Evolutionary conservation across 2,113 vertebrate genomes (phyloP).

Genomic region (Thamnophis sirtalis): DNA sequence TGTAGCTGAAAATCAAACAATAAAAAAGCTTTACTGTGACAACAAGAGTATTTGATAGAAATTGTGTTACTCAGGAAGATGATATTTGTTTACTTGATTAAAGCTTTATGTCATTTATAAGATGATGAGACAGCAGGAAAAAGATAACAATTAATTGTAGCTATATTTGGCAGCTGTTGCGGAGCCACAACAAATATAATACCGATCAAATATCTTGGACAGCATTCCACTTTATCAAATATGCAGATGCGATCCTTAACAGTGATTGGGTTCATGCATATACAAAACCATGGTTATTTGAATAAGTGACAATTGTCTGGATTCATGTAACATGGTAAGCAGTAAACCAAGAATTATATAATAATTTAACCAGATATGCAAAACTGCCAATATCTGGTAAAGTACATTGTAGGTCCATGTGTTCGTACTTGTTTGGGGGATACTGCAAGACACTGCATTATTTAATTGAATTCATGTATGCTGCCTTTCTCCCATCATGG

Average conservation of each 20-base stretch:
- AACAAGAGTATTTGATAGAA: slow-evolving; percentile 50
- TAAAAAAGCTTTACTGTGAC: slow-evolving; percentile 71
- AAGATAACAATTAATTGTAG: slow-evolving; percentile 27
- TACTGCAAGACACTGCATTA: background rate
- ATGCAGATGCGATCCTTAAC: background rate
- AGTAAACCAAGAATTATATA: background rate
- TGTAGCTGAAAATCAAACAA: slow-evolving; percentile 72
- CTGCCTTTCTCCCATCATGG: background rate
- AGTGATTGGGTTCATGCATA: background rate
- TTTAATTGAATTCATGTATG: background rate
- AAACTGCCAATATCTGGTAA: background rate
- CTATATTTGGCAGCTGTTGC: background rate
- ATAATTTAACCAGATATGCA: background rate
- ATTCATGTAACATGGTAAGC: background rate
- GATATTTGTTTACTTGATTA: slow-evolving; percentile 37
- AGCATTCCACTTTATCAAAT: background rate
- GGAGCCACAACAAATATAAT: background rate
- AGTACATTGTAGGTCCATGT: background rate
- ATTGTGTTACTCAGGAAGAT: slow-evolving; percentile 52
- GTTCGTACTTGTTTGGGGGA: background rate
- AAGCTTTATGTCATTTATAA: slow-evolving; percentile 40
- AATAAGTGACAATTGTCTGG: background rate
- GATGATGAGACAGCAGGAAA: slow-evolving; percentile 50
- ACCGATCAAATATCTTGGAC: background rate
- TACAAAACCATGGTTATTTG: background rate